phyloP scores from a whole-genome alignment of 2,888 invertebrate species.

The Drepana falcataria region DNA sequence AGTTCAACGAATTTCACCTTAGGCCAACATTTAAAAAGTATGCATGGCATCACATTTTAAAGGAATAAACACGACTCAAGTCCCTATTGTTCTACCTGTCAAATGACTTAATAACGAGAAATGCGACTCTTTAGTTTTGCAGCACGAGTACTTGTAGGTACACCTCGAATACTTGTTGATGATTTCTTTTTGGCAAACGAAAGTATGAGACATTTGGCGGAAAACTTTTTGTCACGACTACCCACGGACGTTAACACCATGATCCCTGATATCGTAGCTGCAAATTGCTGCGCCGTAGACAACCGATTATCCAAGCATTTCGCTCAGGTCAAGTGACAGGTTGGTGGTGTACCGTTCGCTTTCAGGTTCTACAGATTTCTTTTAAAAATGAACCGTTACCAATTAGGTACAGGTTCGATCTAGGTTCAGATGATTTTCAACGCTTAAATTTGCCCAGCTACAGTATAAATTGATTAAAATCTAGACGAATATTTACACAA shows the following conservation, averaged over 20 bases:
- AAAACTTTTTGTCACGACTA: conserved; percentile 51
- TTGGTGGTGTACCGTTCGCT: conserved; percentile 54
- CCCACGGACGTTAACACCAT: conserved; percentile 64
- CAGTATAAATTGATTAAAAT: neutral
- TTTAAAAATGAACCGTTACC: conserved; percentile 37
- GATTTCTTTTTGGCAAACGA: conserved; percentile 28
- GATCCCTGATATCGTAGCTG: conserved; percentile 47
- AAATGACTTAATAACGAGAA: conserved; percentile 24
- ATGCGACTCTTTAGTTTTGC: neutral
- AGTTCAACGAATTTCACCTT: conserved; percentile 47
- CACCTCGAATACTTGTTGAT: neutral
- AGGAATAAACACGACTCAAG: conserved; percentile 2
- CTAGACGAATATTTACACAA: conserved; percentile 6
- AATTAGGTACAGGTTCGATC: conserved; percentile 27
- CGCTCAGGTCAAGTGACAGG: conserved; percentile 59
- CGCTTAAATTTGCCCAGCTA: conserved; percentile 9
- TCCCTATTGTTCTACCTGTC: conserved; percentile 10
- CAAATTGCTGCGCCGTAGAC: conserved; percentile 51
- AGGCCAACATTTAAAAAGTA: conserved; percentile 38
- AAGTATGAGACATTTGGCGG: conserved; percentile 21
- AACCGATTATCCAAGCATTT: conserved; percentile 70
- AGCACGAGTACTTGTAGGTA: neutral
- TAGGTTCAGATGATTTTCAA: conserved; percentile 21
- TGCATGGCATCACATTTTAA: conserved; percentile 8
- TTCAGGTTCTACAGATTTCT: conserved; percentile 38